Evolutionary conservation across 2,888 invertebrate species (phyloP).

Genomic region (Ennomos erosarius): DNA sequence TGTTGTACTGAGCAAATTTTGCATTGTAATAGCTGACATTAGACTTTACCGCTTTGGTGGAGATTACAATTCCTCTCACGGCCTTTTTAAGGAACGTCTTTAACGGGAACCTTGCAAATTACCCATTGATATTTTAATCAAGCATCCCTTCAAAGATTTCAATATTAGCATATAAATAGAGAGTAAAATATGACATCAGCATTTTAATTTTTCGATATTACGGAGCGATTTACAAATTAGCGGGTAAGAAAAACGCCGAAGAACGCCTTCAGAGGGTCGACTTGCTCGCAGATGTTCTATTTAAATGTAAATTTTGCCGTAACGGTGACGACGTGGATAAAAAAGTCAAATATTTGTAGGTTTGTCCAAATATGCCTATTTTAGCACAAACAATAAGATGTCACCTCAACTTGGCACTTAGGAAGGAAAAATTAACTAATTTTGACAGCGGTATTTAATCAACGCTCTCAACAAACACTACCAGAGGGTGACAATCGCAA

Average conservation of each 20-base stretch:
- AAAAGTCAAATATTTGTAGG: conserved; percentile 77
- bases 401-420: conserved; percentile 45
- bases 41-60: conserved; percentile 45
- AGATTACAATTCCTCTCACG: conserved; percentile 58
- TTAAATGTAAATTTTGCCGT: conserved; percentile 83
- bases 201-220: conserved; percentile 85
- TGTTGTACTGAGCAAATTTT: conserved; percentile 70
- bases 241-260: conserved; percentile 80
- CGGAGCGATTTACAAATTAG: conserved; percentile 84
- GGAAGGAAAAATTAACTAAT: conserved; percentile 71
- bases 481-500: conserved; percentile 82
- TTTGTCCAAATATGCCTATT: conserved; percentile 47
- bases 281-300: conserved; percentile 82
- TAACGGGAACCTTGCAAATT: conserved; percentile 56
- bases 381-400: conserved; percentile 11
- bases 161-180: conserved; percentile 83
- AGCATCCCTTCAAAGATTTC: conserved; percentile 62
- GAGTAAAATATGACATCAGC: conserved; percentile 84
- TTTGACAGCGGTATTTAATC: conserved; percentile 80
- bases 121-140: conserved; percentile 83
- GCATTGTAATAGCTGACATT: conserved; percentile 68
- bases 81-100: conserved; percentile 49
- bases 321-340: conserved; percentile 75
- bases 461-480: conserved; percentile 77
- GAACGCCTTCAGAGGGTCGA: conserved; percentile 79